phyloP scores from a whole-genome alignment of 2,888 invertebrate species.

The Caenorhabditis sp. region DNA sequence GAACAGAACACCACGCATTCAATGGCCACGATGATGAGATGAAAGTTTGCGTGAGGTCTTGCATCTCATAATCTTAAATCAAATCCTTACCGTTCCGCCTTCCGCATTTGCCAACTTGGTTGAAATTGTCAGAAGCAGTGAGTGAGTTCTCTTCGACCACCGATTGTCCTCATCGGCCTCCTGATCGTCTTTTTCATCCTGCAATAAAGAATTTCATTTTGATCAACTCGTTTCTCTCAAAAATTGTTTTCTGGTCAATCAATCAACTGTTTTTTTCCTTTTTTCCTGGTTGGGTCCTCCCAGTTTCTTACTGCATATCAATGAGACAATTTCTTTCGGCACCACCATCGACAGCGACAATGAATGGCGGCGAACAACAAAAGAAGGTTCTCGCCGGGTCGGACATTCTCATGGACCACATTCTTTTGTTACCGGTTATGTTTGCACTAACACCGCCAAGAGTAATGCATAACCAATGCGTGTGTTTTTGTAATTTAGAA shows the following conservation, averaged over 20 bases:
- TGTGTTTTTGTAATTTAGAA: slow-evolving; percentile 26
- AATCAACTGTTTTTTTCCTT: slow-evolving; percentile 1
- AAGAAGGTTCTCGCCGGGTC: slow-evolving; percentile 34
- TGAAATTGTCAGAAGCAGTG: slow-evolving; percentile 75
- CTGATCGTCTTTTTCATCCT: slow-evolving; percentile 52
- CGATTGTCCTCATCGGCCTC: slow-evolving; percentile 75
- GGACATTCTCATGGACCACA: slow-evolving; percentile 63
- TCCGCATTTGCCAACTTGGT: slow-evolving; percentile 69
- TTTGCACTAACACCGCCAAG: slow-evolving; percentile 53
- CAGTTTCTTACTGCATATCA: slow-evolving; percentile 50
- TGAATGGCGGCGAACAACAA: slow-evolving; percentile 51
- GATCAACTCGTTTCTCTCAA: background rate
- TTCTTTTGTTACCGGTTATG: slow-evolving; percentile 61
- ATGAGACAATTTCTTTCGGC: slow-evolving; percentile 31
- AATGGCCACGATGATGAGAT: slow-evolving; percentile 40
- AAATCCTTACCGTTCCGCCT: background rate
- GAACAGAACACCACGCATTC: slow-evolving; percentile 43
- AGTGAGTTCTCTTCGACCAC: slow-evolving; percentile 79
- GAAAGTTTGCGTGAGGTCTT: background rate
- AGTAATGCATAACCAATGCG: slow-evolving; percentile 50
- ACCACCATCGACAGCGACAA: slow-evolving; percentile 27
- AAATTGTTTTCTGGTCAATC: slow-evolving; percentile 4
- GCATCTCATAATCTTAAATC: background rate
- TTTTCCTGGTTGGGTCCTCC: too few species aligned
- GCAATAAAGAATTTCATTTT: slow-evolving; percentile 9